Base-by-base conservation (phyloP, 2,888 invertebrate species). In the Hypercompe scribonia region DNA sequence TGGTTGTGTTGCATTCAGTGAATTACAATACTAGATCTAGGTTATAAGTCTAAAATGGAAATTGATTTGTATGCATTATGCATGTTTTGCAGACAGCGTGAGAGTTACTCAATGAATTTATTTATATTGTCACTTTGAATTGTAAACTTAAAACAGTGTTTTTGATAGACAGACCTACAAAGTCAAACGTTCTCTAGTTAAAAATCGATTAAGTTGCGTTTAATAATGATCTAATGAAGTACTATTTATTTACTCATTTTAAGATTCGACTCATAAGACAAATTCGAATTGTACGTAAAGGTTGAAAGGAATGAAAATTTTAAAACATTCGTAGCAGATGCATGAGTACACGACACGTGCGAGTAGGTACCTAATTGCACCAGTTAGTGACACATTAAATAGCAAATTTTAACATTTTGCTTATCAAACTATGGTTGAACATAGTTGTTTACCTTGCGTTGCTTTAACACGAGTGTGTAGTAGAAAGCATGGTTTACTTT, bases 1-100 rank as follows among this genome's bases (percentile, higher is more conserved):
- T 79, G 82, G 82, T 81, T 79, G n/a, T 36, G 69, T 73, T 72
- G 80, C 81, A 73, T 74, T 68, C 50, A 66, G 74, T 75, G 74
- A 74, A 76, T 50, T 74, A 46, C 71, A 77, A 70, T 71, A 75
- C 46, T 61, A 68, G 68, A 72, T 73, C 76, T 67, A 72, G 74
- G 69, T 65, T 46, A 39, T 50, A 65, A 46, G 78, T 77, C 71
- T 68, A 64, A 65, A 11, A 67, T n/a, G 58, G 34, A 33, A 39
- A 78, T 75, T 72, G 21, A 65, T 71, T 68, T 63, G 18, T 13
- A 36, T 68, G 68, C 64, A 46, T 72, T 68, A 63, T 72, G 67
- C 50, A 72, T 67, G 67, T n/a, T 18, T 28, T 33, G 67, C 46
- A 61, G 46, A 21, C 63, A 46, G 8, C 58, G 24, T 18, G 54